A percentile compares a stretch with the other conserved stretches of the same genome.
phyloP scores from a whole-genome alignment of 2,888 invertebrate species.

The Phaedon cochleariae region DNA sequence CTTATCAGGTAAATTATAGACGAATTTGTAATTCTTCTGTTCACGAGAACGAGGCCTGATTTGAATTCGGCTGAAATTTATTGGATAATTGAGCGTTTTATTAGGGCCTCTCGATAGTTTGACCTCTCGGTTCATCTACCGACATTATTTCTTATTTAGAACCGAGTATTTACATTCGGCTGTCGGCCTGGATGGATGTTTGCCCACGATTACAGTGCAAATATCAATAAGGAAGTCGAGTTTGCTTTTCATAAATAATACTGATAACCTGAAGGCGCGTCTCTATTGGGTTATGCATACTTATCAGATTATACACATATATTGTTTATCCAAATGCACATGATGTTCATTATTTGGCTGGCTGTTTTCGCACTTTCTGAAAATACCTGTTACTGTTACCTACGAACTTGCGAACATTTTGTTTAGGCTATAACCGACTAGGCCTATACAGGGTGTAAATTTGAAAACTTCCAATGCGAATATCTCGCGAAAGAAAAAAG shows the following conservation, averaged over 20 bases:
- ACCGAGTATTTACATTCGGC: constrained; percentile 22
- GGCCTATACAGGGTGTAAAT: no score
- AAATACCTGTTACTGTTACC: no score
- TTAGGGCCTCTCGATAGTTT: constrained; percentile 1
- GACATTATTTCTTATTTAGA: constrained; percentile 22
- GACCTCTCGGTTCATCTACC: constrained; percentile 22
- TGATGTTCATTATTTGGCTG: no score
- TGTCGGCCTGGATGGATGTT: constrained; percentile 15
- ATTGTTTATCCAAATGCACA: no score
- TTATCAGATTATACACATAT: no score
- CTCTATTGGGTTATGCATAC: not conserved
- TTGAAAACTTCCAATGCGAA: no score
- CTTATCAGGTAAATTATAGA: constrained; percentile 36
- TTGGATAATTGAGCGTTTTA: constrained; percentile 1
- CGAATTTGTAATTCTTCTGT: constrained; percentile 28
- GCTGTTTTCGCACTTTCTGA: no score
- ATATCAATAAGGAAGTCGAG: constrained; percentile 30
- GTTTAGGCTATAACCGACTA: no score
- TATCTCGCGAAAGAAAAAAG: no score
- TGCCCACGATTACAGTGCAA: constrained; percentile 14
- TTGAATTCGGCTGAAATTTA: constrained; percentile 10
- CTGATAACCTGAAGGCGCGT: not conserved
- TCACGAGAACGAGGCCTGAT: constrained; percentile 30
- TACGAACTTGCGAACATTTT: no score
- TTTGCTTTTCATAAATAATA: constrained; percentile 27